Percentiles rank a stretch among this genome's conserved stretches.
Conservation (phyloP, 2,113 vertebrate species). For the Takifugu flavidus region DNA sequence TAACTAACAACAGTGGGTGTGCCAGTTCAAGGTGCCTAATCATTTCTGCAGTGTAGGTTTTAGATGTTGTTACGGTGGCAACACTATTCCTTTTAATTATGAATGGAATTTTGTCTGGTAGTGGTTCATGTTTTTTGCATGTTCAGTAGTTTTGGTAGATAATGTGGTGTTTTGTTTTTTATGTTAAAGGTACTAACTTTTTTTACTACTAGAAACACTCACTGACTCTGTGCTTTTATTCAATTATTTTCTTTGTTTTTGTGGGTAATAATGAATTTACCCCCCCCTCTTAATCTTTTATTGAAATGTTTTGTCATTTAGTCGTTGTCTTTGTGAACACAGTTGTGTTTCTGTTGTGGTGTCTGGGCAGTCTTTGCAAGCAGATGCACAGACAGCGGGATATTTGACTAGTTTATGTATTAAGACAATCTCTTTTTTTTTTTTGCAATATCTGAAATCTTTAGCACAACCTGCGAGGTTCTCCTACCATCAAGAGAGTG, state of each 20-base stretch:
- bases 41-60: background rate
- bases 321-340: constrained; percentile 25
- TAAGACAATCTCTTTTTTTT: constrained; percentile 48
- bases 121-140: background rate
- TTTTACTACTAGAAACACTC: background rate
- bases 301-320: background rate
- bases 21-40: background rate
- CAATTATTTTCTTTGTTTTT: background rate
- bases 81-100: background rate
- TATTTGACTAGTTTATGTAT: constrained; percentile 8
- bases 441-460: constrained; percentile 54
- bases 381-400: constrained; percentile 1
- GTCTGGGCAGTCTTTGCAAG: constrained; percentile 17
- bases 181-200: constrained; percentile 21
- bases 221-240: background rate
- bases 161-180: constrained; percentile 5
- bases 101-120: background rate
- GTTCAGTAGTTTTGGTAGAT: constrained; percentile 1
- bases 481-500: constrained; percentile 59
- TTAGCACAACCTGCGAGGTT: constrained; percentile 70
- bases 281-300: constrained; percentile 13
- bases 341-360: constrained; percentile 22
- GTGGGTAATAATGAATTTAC: background rate
- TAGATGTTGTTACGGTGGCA: too few species aligned
- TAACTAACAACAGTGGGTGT: constrained; percentile 55